Evolutionary conservation across 2,797 vertebrate genomes (phyloP), one percentile per base, ranked within the genome.

Genomic region (Philypnodon macrostomus): DNA sequence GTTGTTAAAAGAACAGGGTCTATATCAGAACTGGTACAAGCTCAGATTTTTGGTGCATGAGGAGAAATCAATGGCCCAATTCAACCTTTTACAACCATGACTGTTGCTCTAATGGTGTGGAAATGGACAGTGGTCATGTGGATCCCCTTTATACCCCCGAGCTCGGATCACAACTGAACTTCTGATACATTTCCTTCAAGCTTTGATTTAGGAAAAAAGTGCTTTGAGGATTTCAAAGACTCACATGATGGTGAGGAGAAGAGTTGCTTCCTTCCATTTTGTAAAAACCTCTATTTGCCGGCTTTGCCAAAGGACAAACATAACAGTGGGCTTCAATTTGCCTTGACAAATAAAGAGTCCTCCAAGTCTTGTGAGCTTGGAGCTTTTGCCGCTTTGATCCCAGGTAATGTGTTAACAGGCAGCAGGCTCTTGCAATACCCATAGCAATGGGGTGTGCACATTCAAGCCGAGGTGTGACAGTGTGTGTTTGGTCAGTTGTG

Each of bases 371-470:
- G 52, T 61, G 42, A 58, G 49, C 67, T 52, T 64, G 53, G 38
- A 65, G 53, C 74, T 48, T 48, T 65, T 64, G 66, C 72, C 44
- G 70, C 73, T 84, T 81, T 87, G 85, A 90, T 87, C 81, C 71
- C 67, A 74, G 80, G 80, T 83, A 82, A 87, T 79, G 79, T 80
- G 81, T 72, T 87, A 87, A 87, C 84, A 79, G 83, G 81, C 81
- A 64, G 48, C 55, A 56, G 69, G 60, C 83, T 70, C 62, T 48
- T 60, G 56, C 54, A 81, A 78, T 74, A 82, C 66, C 67, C 67
- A 76, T 69, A 77, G 59, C 69, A 69, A 64, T 64, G 59, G 38
- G 40, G 26, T 79, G 73, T 82, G 77, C 81, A 74, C 76, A 53
- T 78, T 77, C n/a, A 12, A 35, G 2, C 7, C 2, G 26, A 68